Evolutionary conservation across 2,888 invertebrate species (phyloP), one percentile per base, ranked within the genome.

Genomic region (Fabriciana adippe): DNA sequence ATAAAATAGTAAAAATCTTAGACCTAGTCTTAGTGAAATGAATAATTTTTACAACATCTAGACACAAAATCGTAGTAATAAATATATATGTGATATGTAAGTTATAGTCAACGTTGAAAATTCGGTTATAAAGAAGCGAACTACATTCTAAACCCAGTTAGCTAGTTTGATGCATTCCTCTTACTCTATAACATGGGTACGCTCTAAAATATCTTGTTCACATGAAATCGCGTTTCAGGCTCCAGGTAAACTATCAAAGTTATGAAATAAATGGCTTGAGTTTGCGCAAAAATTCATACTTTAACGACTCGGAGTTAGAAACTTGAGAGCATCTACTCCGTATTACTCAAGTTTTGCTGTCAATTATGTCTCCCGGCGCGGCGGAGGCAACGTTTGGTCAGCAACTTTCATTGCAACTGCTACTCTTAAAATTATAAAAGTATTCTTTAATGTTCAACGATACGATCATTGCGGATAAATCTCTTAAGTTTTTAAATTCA

Each of bases 261-360:
- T 75, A 64, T 68, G 70, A 72, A 73, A 74, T 73, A 71, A 74
- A 73, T 73, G 69, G 71, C 70, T 55, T 67, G 64, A 75, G 72
- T 72, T 72, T 66, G 70, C 68, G 62, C 73, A 73, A 74, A 73
- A 74, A 74, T 78, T 75, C 74, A 74, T 67, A 76, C 67, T 67
- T 67, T 75, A 77, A 75, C 69, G 70, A 70, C 72, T 76, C 71
- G 69, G 48, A 71, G 70, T 73, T 71, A 69, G 68, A 64, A 69
- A 66, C 54, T 66, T 66, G 59, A 45, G 54, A 55, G 62, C 53
- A 64, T 66, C 67, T 69, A 72, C 72, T 71, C 55, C 69, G 74
- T 77, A 75, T 76, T 73, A 77, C 69, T 74, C 71, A 78, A 81
- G 76, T 80, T 80, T 74, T 71, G 73, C 76, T 78, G 79, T 76